Base-by-base conservation (phyloP, 2,113 vertebrate genomes). In the Aleadryas rufinucha region DNA sequence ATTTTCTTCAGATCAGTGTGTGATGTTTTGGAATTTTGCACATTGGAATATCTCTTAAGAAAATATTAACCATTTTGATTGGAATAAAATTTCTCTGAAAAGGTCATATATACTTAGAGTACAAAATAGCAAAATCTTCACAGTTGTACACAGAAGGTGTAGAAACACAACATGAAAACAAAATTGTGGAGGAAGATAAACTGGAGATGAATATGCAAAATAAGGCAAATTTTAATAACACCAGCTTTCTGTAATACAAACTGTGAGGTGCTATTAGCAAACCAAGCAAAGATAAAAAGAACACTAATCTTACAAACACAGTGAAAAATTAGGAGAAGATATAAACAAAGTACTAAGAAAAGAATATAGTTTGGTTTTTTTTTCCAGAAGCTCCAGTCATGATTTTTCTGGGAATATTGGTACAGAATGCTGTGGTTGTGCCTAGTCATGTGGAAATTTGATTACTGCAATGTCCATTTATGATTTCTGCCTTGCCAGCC, bases 191-290 rank as follows among this genome's bases (percentile, higher is more conserved):
- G 64, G 44, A 89, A 96, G n/a, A 90, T 50, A 90, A 95, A 77
- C 47, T 66, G 13, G 30, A 89, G 75, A 56, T 16, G 6, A 89
- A 35, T 81, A 89, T 71, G 77, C 56, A 90, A 93, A 96, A 86
- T 44, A 89, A 81, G 22, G 5, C 52, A 92, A 78, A 87, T 89
- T 84, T 84, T 84, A 84, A 60, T 56, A 94, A 20, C 60, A 81
- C 16, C 56, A 81, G 19, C 28, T 68, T 77, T 89, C 59, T 68
- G 50, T 60, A 87, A 78, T 52, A 60, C 37, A 95, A 93, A 78
- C 77, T 87, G 64, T 84, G 60, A 97, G 44, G 27, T 82, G 31
- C 65, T 61, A 89, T 75, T 91, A 84, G 49, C 44, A 89, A 95
- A 95, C 56, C 0, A 5, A 92, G 56, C 13, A 64, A 86, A 90